Percentiles rank a stretch among this genome's conserved stretches.
phyloP scores from a whole-genome alignment of 2,797 vertebrate genomes.

The Sebastes elongatus region DNA sequence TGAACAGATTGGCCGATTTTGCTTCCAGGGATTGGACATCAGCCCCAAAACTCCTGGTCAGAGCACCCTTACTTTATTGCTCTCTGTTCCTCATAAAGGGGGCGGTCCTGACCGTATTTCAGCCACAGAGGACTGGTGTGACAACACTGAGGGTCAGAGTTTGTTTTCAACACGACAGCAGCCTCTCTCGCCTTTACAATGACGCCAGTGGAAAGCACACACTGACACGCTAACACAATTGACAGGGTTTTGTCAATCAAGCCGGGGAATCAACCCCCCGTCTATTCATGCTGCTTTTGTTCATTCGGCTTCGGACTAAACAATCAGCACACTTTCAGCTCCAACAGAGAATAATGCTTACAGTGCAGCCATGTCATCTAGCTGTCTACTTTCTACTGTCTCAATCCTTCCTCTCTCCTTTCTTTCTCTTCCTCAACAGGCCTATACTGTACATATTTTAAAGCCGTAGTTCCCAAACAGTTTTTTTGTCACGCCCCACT shows the following conservation, averaged over 20 bases:
- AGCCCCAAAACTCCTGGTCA: rapidly evolving
- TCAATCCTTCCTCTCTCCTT: background rate
- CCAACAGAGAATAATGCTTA: slow-evolving; percentile 52
- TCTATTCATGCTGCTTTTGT: slow-evolving; percentile 72
- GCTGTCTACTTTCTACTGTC: background rate
- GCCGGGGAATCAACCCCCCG: slow-evolving; percentile 54
- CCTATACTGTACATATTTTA: background rate
- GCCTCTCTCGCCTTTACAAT: slow-evolving; percentile 34
- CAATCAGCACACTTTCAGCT: slow-evolving; percentile 58
- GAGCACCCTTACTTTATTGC: background rate
- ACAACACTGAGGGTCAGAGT: slow-evolving; percentile 45
- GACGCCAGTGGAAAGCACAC: slow-evolving; percentile 68
- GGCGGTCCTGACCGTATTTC: slow-evolving; percentile 37
- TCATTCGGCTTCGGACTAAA: slow-evolving; percentile 38
- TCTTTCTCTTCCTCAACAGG: background rate
- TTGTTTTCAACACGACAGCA: slow-evolving; percentile 41
- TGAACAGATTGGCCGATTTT: too few relatives aligned
- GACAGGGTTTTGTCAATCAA: slow-evolving; percentile 62
- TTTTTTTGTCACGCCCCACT: background rate
- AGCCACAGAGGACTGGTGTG: slow-evolving; percentile 18
- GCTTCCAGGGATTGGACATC: too few relatives aligned
- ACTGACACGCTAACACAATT: slow-evolving; percentile 76
- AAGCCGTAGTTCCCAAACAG: background rate
- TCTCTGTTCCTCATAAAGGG: background rate
- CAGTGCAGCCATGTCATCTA: slow-evolving; percentile 49